Evolutionary conservation across 1,140 invertebrate genomes (phyloP).

Genomic region (Acromyrmex charruanus): DNA sequence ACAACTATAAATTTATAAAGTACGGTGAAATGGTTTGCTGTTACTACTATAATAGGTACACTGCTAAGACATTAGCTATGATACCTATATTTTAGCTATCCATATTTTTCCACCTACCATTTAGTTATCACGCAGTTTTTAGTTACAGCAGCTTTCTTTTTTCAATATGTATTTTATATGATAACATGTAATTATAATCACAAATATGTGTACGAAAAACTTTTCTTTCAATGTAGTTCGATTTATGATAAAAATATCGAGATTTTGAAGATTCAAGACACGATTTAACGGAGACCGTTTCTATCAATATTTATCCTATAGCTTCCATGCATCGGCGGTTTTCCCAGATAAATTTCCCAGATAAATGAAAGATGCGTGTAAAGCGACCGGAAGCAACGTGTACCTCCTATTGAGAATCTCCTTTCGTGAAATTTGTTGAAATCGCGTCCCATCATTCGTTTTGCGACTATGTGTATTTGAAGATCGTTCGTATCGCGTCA

Average conservation of each 20-base stretch:
- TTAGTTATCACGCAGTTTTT: too few species aligned
- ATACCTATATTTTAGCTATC: too few species aligned
- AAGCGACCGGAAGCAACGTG: not conserved
- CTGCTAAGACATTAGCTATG: too few species aligned
- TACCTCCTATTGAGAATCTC: slow-evolving; percentile 20
- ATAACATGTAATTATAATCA: too few species aligned
- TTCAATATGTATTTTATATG: too few species aligned
- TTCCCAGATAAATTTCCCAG: not conserved
- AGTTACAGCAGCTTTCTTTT: too few species aligned
- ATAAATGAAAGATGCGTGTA: not conserved
- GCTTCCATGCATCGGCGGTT: slow-evolving; percentile 2
- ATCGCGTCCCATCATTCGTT: slow-evolving; percentile 1
- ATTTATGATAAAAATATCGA: slow-evolving; percentile 40
- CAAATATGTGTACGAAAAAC: too few species aligned
- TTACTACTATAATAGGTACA: too few species aligned
- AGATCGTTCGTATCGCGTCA: not conserved
- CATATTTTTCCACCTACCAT: too few species aligned
- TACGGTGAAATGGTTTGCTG: too few species aligned
- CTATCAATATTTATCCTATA: slow-evolving; percentile 49
- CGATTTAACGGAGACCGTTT: slow-evolving; percentile 8
- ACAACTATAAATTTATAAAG: too few species aligned
- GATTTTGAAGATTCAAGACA: not conserved
- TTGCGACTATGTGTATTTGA: not conserved
- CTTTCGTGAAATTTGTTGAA: not conserved
- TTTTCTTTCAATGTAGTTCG: not conserved